These are phyloP conservation scores for Apostichopus parvimensis DNA, from an alignment of 35 echinoderm and acorn worm genomes.

Conservation along the genomic window DNA sequence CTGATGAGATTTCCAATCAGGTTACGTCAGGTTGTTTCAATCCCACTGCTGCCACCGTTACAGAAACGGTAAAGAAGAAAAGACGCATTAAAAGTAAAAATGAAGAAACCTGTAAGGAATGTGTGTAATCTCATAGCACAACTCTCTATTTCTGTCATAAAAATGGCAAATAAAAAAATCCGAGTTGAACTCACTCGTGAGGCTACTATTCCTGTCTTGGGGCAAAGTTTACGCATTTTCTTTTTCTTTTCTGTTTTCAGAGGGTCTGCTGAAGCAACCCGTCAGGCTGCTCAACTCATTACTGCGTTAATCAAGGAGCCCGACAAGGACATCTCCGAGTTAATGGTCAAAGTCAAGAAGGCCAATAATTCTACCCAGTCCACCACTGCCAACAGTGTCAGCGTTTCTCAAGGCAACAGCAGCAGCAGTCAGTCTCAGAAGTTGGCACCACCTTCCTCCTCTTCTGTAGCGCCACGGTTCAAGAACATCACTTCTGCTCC, in stretches of 20 bases:
- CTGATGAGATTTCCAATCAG: too few species aligned
- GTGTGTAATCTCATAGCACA: too few species aligned
- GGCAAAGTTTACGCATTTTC: too few species aligned
- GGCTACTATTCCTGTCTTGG: too few species aligned
- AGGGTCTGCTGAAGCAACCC: slow-evolving; percentile 97
- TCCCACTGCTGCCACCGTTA: too few species aligned
- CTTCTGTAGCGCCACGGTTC: not conserved
- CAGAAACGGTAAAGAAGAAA: too few species aligned
- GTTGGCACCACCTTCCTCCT: not conserved
- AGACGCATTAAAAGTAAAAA: too few species aligned
- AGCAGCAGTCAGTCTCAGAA: not conserved
- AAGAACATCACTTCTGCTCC: slow-evolving; percentile 15
- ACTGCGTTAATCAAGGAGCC: slow-evolving; percentile 97
- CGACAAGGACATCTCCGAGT: slow-evolving; percentile 89
- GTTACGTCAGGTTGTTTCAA: too few species aligned
- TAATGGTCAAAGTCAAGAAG: slow-evolving; percentile 86
- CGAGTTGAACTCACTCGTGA: too few species aligned
- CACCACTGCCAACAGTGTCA: slow-evolving; percentile 33
- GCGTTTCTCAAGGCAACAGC: not conserved
- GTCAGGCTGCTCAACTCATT: slow-evolving; percentile 94
- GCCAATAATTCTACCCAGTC: slow-evolving; percentile 30
- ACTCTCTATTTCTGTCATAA: too few species aligned
- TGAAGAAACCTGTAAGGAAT: too few species aligned
- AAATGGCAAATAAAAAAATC: too few species aligned
- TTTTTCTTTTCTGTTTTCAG: slow-evolving; percentile 35